Evolutionary conservation across 2,797 vertebrate genomes (phyloP).

Genomic region (Borostomias antarcticus): DNA sequence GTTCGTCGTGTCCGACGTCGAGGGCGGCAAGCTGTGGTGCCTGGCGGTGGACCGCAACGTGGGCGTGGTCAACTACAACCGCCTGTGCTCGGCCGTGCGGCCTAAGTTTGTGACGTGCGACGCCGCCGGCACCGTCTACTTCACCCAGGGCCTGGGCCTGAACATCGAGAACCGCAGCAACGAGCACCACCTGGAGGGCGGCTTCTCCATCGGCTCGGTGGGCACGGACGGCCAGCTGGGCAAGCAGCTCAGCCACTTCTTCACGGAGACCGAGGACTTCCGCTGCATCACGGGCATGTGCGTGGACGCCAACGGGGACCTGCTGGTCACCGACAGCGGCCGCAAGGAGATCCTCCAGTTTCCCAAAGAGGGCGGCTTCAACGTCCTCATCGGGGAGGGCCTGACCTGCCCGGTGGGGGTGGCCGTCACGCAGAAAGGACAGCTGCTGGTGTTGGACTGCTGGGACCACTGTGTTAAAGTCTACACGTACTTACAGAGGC

Average conservation of each 20-base stretch:
- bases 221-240: conserved; percentile 89
- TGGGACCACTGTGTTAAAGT: conserved; percentile 99
- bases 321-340: conserved; percentile 94
- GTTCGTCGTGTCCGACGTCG: conserved; percentile 95
- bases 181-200: conserved; percentile 93
- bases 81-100: conserved; percentile 91
- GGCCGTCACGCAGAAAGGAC: conserved; percentile 93
- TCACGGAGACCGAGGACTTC: conserved; percentile 95
- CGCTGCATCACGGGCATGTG: conserved; percentile 98
- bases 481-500: conserved; percentile 91
- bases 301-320: conserved; percentile 90
- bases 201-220: conserved; percentile 94
- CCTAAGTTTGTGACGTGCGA: conserved; percentile 97
- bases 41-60: conserved; percentile 89
- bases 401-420: conserved; percentile 93
- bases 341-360: conserved; percentile 95
- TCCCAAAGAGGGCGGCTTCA: conserved; percentile 93
- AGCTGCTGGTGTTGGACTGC: conserved; percentile 94
- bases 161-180: conserved; percentile 94
- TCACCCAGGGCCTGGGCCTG: conserved; percentile 94
- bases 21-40: conserved; percentile 96
- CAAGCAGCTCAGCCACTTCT: conserved; percentile 96
- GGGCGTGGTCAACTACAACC: conserved; percentile 92
- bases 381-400: conserved; percentile 90
- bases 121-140: conserved; percentile 90